A percentile compares a stretch with the other conserved stretches of the same genome.
phyloP scores from a whole-genome alignment of 2,888 invertebrate genomes.

The Acheta domesticus region DNA sequence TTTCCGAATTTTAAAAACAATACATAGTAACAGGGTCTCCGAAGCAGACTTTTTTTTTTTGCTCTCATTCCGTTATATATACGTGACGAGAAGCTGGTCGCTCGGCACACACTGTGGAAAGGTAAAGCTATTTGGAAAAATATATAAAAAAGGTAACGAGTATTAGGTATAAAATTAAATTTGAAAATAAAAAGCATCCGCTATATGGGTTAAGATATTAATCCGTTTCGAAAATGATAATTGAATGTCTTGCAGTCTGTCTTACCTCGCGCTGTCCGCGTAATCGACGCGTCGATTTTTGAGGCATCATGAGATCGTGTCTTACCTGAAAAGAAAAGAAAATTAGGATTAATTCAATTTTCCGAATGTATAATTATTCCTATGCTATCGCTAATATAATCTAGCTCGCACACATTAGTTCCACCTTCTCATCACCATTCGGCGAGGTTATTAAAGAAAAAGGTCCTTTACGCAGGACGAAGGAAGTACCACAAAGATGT shows the following conservation, averaged over 20 bases:
- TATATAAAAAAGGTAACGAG: not conserved
- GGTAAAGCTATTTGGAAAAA: no score
- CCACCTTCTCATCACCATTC: no score
- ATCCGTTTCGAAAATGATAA: not conserved
- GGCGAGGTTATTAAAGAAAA: no score
- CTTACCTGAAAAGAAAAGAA: not conserved
- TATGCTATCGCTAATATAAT: no score
- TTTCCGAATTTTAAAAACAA: slow-evolving; percentile 26
- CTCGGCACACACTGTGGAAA: no score
- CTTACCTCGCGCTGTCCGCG: no score
- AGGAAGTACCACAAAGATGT: no score
- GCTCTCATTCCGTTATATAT: not conserved
- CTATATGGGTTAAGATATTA: not conserved
- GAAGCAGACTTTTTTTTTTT: not conserved
- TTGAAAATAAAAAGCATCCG: not conserved
- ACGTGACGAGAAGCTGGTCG: no score
- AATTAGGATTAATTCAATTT: not conserved
- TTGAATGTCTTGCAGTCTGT: not conserved
- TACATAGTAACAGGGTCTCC: slow-evolving; percentile 25
- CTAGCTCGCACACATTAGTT: no score
- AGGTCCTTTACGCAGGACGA: no score
- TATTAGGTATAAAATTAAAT: not conserved
- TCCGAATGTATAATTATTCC: not conserved
- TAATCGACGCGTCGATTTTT: no score
- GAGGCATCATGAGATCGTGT: not conserved